Evolutionary conservation across 2,888 invertebrate genomes (phyloP), one percentile per base, ranked within the genome.

Genomic region (Euzetes globulus): DNA sequence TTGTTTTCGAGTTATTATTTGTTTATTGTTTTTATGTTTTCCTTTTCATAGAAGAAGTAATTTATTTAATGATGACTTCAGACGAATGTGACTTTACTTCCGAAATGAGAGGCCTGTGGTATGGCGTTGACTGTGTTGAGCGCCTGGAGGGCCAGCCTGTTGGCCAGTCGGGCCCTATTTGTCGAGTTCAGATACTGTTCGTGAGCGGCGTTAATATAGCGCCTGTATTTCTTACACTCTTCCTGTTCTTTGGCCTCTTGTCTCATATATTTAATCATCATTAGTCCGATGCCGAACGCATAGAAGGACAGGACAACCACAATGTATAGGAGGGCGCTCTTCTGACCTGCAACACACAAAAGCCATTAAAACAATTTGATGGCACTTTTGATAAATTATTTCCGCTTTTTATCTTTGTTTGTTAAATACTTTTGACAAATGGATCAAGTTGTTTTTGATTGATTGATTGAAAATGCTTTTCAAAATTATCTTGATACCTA

Each of bases 181-280:
- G 77, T 78, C 19, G 78, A 70, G 19, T 76, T 74, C 11, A 77
- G n/a, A 15, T 72, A 75, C 13, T 71, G 63, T 19, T 79, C 78
- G 5, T 77, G 76, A 3, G 79, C 78, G 29, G 77, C 77, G 68
- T 78, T 79, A 45, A 82, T 78, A 22, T 81, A 82, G 72, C 80
- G 79, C 65, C 81, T 80, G 76, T 81, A 82, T 71, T 80, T 77
- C 77, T 81, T 81, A 72, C 80, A 80, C 75, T 83, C 82, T 75
- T 81, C 81, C 73, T 81, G 80, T 71, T 83, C 80, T 65, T 78
- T 76, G 33, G 77, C 77, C 70, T 80, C 79, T 72, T 77, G 77
- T 33, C 78, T 70, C 78, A 80, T 79, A 75, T 79, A 79, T 73
- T 79, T 80, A 47, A 79, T 78, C 79, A 80, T 80, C 79, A 80